Conservation (phyloP, 2,888 invertebrate genomes). For the Seira ritae region DNA sequence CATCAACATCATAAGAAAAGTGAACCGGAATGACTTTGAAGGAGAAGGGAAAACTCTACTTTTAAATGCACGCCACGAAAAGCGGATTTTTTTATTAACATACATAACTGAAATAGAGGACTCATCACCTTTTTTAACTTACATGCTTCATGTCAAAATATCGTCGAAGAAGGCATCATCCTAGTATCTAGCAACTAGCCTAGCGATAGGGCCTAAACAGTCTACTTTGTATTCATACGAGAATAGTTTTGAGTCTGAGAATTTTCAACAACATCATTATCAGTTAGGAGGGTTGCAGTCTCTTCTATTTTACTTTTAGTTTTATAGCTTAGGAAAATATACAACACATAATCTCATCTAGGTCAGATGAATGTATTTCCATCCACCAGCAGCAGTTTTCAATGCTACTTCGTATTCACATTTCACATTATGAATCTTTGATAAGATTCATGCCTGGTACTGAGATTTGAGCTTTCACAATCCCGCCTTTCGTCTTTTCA, state of each 20-base stretch:
- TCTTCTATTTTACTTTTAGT: slow-evolving; percentile 8
- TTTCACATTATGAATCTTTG: slow-evolving; percentile 39
- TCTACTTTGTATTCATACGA: slow-evolving; percentile 14
- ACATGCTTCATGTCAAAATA: slow-evolving; percentile 10
- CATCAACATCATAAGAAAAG: background rate
- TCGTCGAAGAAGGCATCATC: background rate
- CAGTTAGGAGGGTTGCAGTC: background rate
- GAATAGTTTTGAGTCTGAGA: background rate
- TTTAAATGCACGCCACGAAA: slow-evolving; percentile 28
- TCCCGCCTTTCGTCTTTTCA: background rate
- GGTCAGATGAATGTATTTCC: slow-evolving; percentile 7
- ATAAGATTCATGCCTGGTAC: background rate
- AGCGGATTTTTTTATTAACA: slow-evolving; percentile 21
- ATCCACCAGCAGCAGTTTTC: slow-evolving; percentile 36
- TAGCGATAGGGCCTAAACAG: background rate
- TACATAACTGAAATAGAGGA: slow-evolving; percentile 13
- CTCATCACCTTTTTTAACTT: slow-evolving; percentile 30
- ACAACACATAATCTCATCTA: slow-evolving; percentile 23
- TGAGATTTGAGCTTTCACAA: slow-evolving; percentile 13
- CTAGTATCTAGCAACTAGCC: no score
- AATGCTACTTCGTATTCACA: background rate
- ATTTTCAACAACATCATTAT: background rate
- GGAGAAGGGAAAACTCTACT: background rate
- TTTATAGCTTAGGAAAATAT: background rate
- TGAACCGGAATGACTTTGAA: background rate